phyloP scores from a whole-genome alignment of 2,113 vertebrate genomes.

The western clawed frog (Xenopus tropicalis) region DNA sequence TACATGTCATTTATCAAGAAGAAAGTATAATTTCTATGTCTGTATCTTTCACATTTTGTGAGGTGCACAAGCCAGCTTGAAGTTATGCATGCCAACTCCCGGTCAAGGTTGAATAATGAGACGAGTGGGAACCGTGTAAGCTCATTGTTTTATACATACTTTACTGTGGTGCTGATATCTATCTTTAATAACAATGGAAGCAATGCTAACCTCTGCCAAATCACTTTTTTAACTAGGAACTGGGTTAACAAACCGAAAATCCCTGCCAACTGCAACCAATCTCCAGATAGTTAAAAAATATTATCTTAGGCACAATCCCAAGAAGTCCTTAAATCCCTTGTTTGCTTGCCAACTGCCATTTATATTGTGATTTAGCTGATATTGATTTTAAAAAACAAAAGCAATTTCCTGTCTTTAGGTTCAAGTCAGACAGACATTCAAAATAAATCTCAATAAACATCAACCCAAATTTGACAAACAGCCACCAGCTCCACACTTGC shows the following conservation, averaged over 20 bases:
- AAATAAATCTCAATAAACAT: too few species aligned
- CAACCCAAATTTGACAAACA: too few species aligned
- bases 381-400: too few species aligned
- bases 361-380: too few species aligned
- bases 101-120: not conserved
- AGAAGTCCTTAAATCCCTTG: not conserved
- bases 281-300: constrained; percentile 11
- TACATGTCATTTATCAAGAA: too few species aligned
- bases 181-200: constrained; percentile 36
- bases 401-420: too few species aligned
- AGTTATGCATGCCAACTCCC: not conserved
- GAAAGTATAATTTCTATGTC: too few species aligned
- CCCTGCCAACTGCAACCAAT: constrained; percentile 2
- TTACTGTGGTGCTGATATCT: constrained; percentile 25
- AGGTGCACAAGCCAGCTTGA: too few species aligned
- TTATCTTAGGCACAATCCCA: constrained; percentile 17
- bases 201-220: constrained; percentile 20
- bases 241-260: not conserved
- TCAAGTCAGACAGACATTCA: too few species aligned
- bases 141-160: constrained; percentile 8
- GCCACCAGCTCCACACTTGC: too few species aligned
- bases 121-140: not conserved
- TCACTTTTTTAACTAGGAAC: constrained; percentile 21
- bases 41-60: too few species aligned
- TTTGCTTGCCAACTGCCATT: too few species aligned